phyloP scores from a whole-genome alignment of 2,888 invertebrate genomes.

The Ormyrus thymus region DNA sequence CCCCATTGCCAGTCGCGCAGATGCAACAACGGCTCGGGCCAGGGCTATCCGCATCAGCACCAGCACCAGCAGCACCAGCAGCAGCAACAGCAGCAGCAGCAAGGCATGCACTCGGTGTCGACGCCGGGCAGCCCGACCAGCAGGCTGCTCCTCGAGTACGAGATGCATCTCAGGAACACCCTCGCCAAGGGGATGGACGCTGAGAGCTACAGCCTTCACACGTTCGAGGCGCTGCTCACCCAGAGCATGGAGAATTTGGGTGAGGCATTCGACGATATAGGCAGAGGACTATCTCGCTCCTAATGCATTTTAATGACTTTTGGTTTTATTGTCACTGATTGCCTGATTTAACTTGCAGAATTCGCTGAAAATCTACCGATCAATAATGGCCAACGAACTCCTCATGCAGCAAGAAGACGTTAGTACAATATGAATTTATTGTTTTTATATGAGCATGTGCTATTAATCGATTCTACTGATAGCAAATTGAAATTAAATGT shows the following conservation, averaged over 20 bases:
- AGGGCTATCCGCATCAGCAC: slow-evolving; percentile 27
- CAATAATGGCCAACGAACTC: slow-evolving; percentile 86
- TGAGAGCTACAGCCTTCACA: slow-evolving; percentile 94
- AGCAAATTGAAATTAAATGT: not conserved
- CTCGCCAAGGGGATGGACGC: slow-evolving; percentile 96
- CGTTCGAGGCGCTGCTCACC: slow-evolving; percentile 92
- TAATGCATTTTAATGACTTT: not conserved
- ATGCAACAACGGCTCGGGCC: slow-evolving; percentile 8
- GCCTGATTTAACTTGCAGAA: slow-evolving; percentile 77
- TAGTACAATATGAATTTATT: slow-evolving; percentile 76
- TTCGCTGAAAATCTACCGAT: slow-evolving; percentile 91
- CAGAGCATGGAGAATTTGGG: slow-evolving; percentile 97
- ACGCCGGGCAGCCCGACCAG: slow-evolving; percentile 90
- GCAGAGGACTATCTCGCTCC: not conserved
- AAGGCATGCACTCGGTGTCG: slow-evolving; percentile 61
- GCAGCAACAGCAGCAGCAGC: slow-evolving; percentile 45
- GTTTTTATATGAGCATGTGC: slow-evolving; percentile 50
- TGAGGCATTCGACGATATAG: slow-evolving; percentile 71
- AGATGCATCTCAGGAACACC: slow-evolving; percentile 94
- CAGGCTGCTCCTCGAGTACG: slow-evolving; percentile 90
- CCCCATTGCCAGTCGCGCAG: slow-evolving; percentile 78
- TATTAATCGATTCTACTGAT: not conserved
- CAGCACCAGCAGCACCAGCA: slow-evolving; percentile 43
- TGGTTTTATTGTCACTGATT: not conserved
- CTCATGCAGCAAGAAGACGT: slow-evolving; percentile 90